Base-by-base conservation (phyloP, 2,888 invertebrate species). In the Pristionchus japonicus region DNA sequence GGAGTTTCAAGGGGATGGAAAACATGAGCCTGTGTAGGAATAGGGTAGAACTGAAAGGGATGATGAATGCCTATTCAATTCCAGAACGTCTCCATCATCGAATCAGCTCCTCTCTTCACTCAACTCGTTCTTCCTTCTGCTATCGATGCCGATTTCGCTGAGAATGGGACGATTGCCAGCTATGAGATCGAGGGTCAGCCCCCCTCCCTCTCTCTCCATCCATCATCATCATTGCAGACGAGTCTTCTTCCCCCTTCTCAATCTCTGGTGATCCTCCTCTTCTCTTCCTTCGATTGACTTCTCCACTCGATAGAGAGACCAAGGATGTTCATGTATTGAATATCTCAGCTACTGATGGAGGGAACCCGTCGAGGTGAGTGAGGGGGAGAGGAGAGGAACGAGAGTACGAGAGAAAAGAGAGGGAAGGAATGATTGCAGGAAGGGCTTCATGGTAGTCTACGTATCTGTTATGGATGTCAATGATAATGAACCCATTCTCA, bases 71-170 rank as follows among this genome's bases (percentile, higher is more conserved):
- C n/a, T n/a, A 17, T 17, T 23, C 2, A 77, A n/a, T 77, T 77
- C 2, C n/a, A 87, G 87, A 87, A 77, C 31, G 77, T 49, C 0
- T 57, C 77, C 20, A 7, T 74, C 11, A 40, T 87, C 6, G 77
- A 74, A 40, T 87, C 77, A 2, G 34, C 77, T n/a, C 87, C 77
- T 13, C 13, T 77, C 7, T 49, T 52, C 37, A 52, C 77, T 57
- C 87, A 74, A 57, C 31, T 87, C 37, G 52, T 77, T 4, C 74
- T 87, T 43, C 86, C 86, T 9, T 86, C 86, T 70, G 86, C 86
- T 9, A 49, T 74, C 15, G 86, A 86, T 37, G 20, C 74, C 27
- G 86, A 86, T 49, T 31, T 23, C 9, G 74, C 49, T n/a, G 86
- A 86, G 86, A 86, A 86, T 49, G 86, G 86, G 31, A 70, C 70